These are phyloP conservation scores for Macrosoma leucophasiata DNA, from an alignment of 2,888 invertebrate genomes.

Conservation along the genomic window DNA sequence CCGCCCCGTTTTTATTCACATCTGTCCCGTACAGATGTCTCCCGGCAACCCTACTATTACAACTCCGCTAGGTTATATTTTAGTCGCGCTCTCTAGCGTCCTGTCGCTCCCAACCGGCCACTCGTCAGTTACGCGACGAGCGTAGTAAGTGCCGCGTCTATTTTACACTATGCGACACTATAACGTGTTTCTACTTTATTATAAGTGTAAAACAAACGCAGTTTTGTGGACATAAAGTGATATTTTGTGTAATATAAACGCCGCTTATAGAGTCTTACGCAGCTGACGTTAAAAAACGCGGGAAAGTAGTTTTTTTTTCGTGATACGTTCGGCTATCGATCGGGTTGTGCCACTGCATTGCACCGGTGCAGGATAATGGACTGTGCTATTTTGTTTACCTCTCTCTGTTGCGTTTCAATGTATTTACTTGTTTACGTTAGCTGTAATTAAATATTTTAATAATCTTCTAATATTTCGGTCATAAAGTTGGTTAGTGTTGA, in stretches of 20 bases:
- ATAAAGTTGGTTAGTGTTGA: too few relatives aligned
- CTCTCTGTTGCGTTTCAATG: constrained; percentile 34
- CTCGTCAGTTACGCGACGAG: constrained; percentile 55
- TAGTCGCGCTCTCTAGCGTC: constrained; percentile 56
- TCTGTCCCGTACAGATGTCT: constrained; percentile 35
- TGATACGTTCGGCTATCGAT: constrained; percentile 56
- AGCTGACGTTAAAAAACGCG: constrained; percentile 47
- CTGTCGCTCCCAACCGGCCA: constrained; percentile 36
- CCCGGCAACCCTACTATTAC: constrained; percentile 54
- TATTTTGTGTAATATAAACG: too few relatives aligned
- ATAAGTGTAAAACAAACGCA: constrained; percentile 8
- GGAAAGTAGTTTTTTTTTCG: constrained; percentile 38
- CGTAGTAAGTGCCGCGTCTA: constrained; percentile 53
- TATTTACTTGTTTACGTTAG: too few relatives aligned
- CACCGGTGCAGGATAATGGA: constrained; percentile 45
- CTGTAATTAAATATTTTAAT: too few relatives aligned
- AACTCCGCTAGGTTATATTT: constrained; percentile 68
- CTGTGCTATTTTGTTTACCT: constrained; percentile 53
- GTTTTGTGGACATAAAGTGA: constrained; percentile 8
- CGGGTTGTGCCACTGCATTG: constrained; percentile 48
- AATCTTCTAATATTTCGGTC: background rate
- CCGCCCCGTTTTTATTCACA: constrained; percentile 46
- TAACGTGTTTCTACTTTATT: too few relatives aligned
- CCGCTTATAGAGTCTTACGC: background rate
- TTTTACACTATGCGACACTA: constrained; percentile 21